Evolutionary conservation across 1,140 invertebrate genomes (phyloP), one percentile per base, ranked within the genome.

Genomic region (Sesamia nonagrioides): DNA sequence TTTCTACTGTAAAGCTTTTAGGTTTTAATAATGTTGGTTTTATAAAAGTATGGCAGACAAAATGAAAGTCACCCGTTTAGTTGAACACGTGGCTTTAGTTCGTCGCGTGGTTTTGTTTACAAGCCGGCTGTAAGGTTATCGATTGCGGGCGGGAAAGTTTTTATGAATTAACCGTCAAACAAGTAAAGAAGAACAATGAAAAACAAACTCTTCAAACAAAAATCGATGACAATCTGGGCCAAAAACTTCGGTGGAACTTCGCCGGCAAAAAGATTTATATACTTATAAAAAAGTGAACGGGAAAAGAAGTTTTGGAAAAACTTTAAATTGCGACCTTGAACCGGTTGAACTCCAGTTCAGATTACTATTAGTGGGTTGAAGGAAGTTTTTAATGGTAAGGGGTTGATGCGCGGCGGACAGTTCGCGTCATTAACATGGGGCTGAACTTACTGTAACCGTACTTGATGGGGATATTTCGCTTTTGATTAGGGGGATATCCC

Each of bases 311-410:
- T 95, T 95, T 92, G 87, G 91, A 94, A 94, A 95, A 95, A 95
- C 94, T 95, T 95, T 95, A 95, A 95, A 95, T 95, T 95, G 95
- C 94, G 94, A 95, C 95, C 95, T 95, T 95, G 95, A 95, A 95
- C 95, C 86, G 90, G 83, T 82, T 83, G 87, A 95, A 95, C 90
- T 95, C 95, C 94, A 89, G 93, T 95, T 94, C 88, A 91, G 94
- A 95, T 95, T 95, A 95, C 92, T 95, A 95, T 94, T 94, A 95
- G 93, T 93, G 87, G 90, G 88, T 92, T 91, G 87, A 91, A 94
- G 88, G 90, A 91, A 92, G 91, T 94, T 95, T 93, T 95, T 92
- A 95, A 94, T 91, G 87, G 85, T 84, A 91, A 87, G 87, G 89
- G 88, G 89, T 93, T 90, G 87, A 90, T 89, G 86, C 84, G 86